These are phyloP conservation scores for Anolis sagrei DNA, from an alignment of 2,113 vertebrate genomes.

Conservation along the genomic window DNA sequence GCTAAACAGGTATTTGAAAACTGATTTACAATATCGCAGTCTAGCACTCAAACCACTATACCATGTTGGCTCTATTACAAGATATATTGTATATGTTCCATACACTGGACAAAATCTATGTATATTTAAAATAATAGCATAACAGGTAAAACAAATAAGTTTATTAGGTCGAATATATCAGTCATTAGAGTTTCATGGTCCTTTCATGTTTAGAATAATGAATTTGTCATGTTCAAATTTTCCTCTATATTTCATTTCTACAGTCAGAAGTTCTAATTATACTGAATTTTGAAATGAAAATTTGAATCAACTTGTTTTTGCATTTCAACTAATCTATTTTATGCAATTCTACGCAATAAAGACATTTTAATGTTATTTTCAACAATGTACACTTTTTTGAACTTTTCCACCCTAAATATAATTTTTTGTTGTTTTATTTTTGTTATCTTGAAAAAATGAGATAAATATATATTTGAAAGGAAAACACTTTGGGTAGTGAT, in stretches of 20 bases:
- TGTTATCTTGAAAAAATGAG: too few relatives aligned
- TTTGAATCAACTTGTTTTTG: background rate
- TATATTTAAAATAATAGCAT: background rate
- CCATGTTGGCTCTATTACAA: too few relatives aligned
- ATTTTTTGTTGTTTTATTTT: background rate
- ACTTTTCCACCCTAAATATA: background rate
- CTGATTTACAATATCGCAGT: too few relatives aligned
- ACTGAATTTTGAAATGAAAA: background rate
- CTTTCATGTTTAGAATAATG: background rate
- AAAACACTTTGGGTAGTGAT: too few relatives aligned
- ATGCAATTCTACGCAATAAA: background rate
- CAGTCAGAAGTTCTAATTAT: background rate
- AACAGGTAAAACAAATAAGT: constrained; percentile 12
- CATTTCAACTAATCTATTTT: background rate
- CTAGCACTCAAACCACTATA: too few relatives aligned
- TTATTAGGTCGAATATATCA: background rate
- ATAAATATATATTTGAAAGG: too few relatives aligned
- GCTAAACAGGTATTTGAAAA: too few relatives aligned
- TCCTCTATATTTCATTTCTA: background rate
- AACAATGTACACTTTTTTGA: background rate
- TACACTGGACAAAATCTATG: background rate
- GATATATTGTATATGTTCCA: background rate
- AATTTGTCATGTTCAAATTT: background rate
- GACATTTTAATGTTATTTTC: background rate
- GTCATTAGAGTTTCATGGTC: background rate